Evolutionary conservation across 2,797 vertebrate genomes (phyloP).

Genomic region (Phrynocephalus vlangalii): DNA sequence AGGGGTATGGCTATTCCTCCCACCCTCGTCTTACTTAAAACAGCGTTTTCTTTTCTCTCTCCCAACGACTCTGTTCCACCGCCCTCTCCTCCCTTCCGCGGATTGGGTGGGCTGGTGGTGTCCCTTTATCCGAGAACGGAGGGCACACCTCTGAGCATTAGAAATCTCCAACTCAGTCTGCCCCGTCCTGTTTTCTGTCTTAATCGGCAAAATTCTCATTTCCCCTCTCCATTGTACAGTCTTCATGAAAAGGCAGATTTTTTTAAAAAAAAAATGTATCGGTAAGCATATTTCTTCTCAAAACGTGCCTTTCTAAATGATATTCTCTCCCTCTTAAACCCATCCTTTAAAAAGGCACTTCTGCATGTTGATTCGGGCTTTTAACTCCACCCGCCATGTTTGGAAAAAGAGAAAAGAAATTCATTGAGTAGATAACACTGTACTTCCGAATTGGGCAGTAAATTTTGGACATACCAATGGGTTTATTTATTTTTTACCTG

Average conservation of each 20-base stretch:
- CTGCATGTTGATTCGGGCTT: background rate
- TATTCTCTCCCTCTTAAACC: background rate
- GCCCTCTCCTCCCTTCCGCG: background rate
- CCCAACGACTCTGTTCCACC: too few relatives aligned
- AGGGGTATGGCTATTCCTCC: slow-evolving; percentile 75
- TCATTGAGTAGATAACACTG: background rate
- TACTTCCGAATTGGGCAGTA: background rate
- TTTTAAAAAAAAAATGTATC: background rate
- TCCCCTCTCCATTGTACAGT: too few relatives aligned
- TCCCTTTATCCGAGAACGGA: background rate
- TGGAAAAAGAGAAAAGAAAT: too few relatives aligned
- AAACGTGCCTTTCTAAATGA: background rate
- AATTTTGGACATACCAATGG: background rate
- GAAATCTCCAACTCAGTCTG: background rate
- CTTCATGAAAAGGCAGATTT: too few relatives aligned
- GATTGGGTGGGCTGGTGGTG: background rate
- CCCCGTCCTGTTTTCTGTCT: background rate
- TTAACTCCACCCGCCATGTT: background rate
- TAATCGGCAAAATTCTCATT: too few relatives aligned
- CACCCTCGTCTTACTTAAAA: slow-evolving; percentile 74
- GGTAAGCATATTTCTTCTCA: background rate
- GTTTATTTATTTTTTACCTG: background rate
- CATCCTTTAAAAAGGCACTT: background rate
- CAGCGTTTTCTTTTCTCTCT: slow-evolving; percentile 59
- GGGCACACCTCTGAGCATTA: background rate